Evolutionary conservation across 2,797 vertebrate genomes (phyloP).

Genomic region (Mormyrops boulengeri): DNA sequence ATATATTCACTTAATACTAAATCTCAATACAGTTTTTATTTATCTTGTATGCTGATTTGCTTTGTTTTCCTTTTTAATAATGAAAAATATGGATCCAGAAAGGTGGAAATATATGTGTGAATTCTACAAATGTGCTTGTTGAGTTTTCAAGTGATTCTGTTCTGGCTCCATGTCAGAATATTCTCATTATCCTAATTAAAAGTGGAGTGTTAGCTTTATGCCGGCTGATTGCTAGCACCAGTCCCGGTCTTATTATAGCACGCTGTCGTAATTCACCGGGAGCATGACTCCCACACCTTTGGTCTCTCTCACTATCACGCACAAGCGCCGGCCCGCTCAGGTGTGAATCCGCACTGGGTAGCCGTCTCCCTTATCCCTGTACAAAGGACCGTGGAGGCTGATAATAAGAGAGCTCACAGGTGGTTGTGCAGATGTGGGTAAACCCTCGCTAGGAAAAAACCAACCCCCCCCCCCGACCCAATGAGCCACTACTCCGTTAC

Average conservation of each 20-base stretch:
- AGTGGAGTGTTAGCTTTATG: conserved; percentile 8
- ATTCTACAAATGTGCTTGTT: neutral
- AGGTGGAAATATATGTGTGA: neutral
- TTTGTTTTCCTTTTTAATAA: neutral
- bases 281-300: neutral
- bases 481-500: neutral
- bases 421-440: neutral
- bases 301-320: neutral
- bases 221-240: neutral
- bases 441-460: neutral
- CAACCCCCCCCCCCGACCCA: neutral
- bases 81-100: neutral
- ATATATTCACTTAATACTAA: neutral
- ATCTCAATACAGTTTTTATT: neutral
- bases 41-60: neutral
- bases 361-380: neutral
- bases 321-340: neutral
- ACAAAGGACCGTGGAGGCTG: neutral
- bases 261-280: neutral
- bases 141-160: conserved; percentile 19
- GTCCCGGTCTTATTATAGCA: neutral
- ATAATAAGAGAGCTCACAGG: neutral
- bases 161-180: conserved; percentile 15
- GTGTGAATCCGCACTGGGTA: neutral
- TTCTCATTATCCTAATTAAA: conserved; percentile 16